phyloP scores from a whole-genome alignment of 2,797 vertebrate species.

The Acridotheres tristis region DNA sequence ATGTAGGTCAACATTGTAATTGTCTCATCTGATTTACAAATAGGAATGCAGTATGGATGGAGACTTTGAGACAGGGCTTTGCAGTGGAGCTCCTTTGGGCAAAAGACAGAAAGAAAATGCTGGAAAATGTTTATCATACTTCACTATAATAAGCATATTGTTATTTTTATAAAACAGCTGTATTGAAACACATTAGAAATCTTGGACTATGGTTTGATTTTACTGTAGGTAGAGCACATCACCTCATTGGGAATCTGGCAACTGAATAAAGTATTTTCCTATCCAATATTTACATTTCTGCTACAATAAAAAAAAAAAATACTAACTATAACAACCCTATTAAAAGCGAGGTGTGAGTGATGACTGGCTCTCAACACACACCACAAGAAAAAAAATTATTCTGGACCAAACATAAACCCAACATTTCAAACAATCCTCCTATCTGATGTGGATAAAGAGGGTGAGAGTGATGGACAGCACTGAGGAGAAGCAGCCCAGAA shows the following conservation, averaged over 20 bases:
- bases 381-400: neutral
- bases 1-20: neutral
- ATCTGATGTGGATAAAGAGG: neutral
- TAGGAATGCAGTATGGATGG: neutral
- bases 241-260: neutral
- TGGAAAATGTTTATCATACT: neutral
- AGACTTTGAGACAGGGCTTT: neutral
- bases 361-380: neutral
- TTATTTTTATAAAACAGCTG: neutral
- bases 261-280: neutral
- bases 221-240: neutral
- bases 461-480: neutral
- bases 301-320: neutral
- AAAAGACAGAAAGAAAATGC: neutral
- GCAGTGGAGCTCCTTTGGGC: neutral
- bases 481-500: neutral
- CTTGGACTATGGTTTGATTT: neutral
- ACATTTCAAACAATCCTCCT: neutral
- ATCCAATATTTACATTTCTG: neutral
- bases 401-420: rapidly evolving
- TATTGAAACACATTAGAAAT: neutral
- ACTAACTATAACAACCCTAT: neutral
- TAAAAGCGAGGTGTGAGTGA: neutral
- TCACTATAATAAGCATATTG: neutral
- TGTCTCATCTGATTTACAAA: neutral